Percentiles rank a stretch among this genome's conserved stretches.
phyloP scores from a whole-genome alignment of 2,113 vertebrate genomes.

The Psittacula cyanocephala region DNA sequence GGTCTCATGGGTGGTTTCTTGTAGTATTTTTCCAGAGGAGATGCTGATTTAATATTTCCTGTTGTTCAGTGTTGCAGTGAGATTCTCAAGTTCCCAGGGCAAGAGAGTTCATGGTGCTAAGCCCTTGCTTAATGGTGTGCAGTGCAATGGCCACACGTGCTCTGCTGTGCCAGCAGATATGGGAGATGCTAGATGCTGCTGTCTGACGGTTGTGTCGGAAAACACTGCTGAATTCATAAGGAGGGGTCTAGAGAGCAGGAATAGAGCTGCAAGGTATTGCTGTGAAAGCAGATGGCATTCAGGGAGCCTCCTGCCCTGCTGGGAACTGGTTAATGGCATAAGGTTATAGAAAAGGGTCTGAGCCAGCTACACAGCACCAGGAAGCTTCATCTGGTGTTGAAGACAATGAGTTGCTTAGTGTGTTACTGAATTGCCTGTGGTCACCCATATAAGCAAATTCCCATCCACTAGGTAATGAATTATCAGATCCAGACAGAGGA shows the following conservation, averaged over 20 bases:
- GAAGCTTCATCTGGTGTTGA: neutral
- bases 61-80: neutral
- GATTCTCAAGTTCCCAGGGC: neutral
- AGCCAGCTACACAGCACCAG: neutral
- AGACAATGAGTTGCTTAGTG: neutral
- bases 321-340: neutral
- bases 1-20: neutral
- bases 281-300: neutral
- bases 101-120: neutral
- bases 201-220: neutral
- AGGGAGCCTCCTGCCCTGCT: neutral
- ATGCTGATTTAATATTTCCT: conserved; percentile 55
- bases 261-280: neutral
- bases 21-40: conserved; percentile 28
- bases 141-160: fast-evolving
- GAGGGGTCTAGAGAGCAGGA: neutral
- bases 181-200: neutral
- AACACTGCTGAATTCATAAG: neutral
- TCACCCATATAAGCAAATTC: neutral
- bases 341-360: neutral
- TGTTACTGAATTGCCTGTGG: neutral
- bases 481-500: conserved; percentile 44
- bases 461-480: neutral
- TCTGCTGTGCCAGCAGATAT: fast-evolving
- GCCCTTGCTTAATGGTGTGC: neutral